These are phyloP conservation scores for Anolis apletophallus DNA, from an alignment of 2,797 vertebrate species.

Conservation along the genomic window DNA sequence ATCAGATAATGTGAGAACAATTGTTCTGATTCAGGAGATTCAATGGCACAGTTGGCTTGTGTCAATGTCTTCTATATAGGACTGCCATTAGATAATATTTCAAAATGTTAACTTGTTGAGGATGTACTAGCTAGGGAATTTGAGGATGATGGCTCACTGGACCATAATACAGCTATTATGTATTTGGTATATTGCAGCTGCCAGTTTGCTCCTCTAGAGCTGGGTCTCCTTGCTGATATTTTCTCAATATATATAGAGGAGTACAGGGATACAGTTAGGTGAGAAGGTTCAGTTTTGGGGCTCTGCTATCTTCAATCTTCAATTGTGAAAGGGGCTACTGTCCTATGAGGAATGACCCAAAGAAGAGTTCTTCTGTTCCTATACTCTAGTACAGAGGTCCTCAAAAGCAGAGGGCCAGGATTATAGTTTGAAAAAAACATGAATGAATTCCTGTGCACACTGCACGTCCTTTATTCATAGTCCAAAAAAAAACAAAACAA, in stretches of 20 bases:
- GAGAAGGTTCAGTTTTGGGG: not conserved
- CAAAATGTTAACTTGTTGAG: not conserved
- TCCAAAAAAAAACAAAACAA: too few relatives aligned
- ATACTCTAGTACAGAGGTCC: too few relatives aligned
- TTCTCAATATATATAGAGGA: not conserved
- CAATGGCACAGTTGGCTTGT: not conserved
- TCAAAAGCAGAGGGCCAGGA: too few relatives aligned
- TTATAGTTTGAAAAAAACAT: too few relatives aligned
- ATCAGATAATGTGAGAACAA: too few relatives aligned
- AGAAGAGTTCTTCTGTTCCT: not conserved
- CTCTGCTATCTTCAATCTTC: not conserved
- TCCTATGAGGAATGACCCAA: not conserved
- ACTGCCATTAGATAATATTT: not conserved
- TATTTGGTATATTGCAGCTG: too few relatives aligned
- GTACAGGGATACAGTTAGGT: not conserved
- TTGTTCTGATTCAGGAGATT: not conserved
- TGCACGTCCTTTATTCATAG: too few relatives aligned
- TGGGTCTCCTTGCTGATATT: not conserved
- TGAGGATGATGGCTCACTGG: not conserved
- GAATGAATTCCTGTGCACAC: too few relatives aligned
- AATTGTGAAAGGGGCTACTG: not conserved
- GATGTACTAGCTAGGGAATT: not conserved
- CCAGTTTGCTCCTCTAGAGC: not conserved
- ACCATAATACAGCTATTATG: not conserved
- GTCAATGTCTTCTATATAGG: not conserved